phyloP scores from a whole-genome alignment of 1,140 invertebrate genomes.

The Reticulitermes speratus region DNA sequence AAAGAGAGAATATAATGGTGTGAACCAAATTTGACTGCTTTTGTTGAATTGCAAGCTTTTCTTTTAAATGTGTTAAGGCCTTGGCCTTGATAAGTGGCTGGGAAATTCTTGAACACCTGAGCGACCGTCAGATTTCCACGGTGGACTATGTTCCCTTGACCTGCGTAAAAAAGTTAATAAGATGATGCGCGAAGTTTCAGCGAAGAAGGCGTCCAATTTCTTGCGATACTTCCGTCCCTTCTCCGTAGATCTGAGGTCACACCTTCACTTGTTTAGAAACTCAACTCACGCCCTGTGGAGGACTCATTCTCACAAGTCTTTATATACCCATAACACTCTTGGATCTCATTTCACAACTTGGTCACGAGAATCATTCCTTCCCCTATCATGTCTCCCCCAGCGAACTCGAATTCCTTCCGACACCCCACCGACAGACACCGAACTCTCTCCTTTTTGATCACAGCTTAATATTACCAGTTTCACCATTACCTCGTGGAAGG shows the following conservation, averaged over 20 bases:
- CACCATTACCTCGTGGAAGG: no score
- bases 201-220: not conserved
- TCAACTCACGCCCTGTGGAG: not conserved
- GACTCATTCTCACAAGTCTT: slow-evolving; percentile 11
- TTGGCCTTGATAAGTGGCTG: no score
- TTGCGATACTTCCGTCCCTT: not conserved
- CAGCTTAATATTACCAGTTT: not conserved
- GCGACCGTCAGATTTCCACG: no score
- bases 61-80: no score
- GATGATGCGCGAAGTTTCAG: no score
- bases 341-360: slow-evolving; percentile 24
- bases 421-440: not conserved
- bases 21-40: no score
- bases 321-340: slow-evolving; percentile 3
- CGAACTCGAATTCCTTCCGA: not conserved
- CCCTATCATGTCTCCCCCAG: not conserved
- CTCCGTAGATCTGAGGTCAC: not conserved
- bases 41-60: no score
- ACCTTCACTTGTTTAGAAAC: not conserved
- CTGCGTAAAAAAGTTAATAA: no score
- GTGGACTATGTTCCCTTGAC: no score
- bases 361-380: slow-evolving; percentile 24
- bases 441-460: not conserved
- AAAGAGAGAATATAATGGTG: no score
- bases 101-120: no score